Evolutionary conservation across 2,888 invertebrate genomes (phyloP).

Genomic region (Pyrochroa serraticornis): DNA sequence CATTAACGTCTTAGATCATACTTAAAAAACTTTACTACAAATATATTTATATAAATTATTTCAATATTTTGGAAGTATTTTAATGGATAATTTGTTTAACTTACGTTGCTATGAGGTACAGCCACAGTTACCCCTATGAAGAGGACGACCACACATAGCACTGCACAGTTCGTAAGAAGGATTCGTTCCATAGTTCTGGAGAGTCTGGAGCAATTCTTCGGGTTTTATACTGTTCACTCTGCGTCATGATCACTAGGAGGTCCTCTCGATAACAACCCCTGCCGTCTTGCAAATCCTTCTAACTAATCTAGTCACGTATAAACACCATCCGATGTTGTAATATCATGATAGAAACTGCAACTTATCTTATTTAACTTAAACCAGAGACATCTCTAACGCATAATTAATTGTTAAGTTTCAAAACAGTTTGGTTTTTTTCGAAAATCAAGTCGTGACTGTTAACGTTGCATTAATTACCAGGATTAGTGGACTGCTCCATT

Average conservation of each 20-base stretch:
- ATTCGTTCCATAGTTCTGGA: conserved; percentile 42
- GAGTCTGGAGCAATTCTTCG: conserved; percentile 17
- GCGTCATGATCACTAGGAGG: conserved; percentile 43
- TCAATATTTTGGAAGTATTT: not conserved
- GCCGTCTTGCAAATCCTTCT: conserved; percentile 41
- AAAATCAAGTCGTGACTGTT: too few relatives aligned
- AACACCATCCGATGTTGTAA: conserved; percentile 15
- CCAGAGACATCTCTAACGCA: not conserved
- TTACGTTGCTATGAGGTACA: conserved; percentile 17
- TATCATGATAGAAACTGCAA: not conserved
- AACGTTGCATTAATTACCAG: too few relatives aligned
- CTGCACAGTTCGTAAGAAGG: conserved; percentile 36
- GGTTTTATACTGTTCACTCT: conserved; percentile 41
- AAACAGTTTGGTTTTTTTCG: too few relatives aligned
- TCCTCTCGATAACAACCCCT: conserved; percentile 50
- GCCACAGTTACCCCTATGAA: conserved; percentile 7
- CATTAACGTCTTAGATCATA: too few relatives aligned
- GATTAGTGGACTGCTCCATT: too few relatives aligned
- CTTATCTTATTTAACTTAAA: conserved; percentile 12
- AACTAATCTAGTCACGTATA: conserved; percentile 34
- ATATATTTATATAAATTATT: not conserved
- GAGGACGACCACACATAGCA: conserved; percentile 26
- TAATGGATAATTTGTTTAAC: conserved; percentile 2
- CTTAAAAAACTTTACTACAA: too few relatives aligned
- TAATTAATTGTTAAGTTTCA: too few relatives aligned